Evolutionary conservation across 2,888 invertebrate genomes (phyloP).

Genomic region (Synanthedon formicaeformis): DNA sequence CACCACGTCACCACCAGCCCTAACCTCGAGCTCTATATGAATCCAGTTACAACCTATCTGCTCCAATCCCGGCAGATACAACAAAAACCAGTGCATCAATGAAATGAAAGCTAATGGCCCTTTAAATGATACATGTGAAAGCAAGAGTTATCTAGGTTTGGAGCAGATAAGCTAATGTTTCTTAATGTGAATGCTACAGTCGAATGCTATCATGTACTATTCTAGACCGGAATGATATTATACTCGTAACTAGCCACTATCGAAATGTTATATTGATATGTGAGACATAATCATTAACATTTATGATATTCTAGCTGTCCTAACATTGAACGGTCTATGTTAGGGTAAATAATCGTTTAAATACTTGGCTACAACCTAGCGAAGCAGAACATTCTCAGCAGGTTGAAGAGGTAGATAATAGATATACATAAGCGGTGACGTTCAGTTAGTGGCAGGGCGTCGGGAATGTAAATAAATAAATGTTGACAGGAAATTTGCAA

Average conservation of each 20-base stretch:
- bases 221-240: background rate
- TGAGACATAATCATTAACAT: too few species aligned
- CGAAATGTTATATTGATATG: too few species aligned
- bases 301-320: constrained; percentile 7
- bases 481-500: constrained; percentile 32
- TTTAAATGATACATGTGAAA: background rate
- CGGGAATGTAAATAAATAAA: constrained; percentile 48
- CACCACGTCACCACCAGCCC: constrained; percentile 67
- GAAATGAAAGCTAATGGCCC: background rate
- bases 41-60: constrained; percentile 38
- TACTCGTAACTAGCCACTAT: background rate
- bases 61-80: constrained; percentile 28
- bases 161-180: constrained; percentile 53
- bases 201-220: background rate
- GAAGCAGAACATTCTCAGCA: constrained; percentile 69
- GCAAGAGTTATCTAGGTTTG: constrained; percentile 18
- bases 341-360: background rate
- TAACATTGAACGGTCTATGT: background rate
- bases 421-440: constrained; percentile 52
- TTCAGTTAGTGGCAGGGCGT: constrained; percentile 69
- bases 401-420: constrained; percentile 43
- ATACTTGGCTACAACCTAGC: constrained; percentile 33
- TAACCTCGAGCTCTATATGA: constrained; percentile 34
- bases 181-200: background rate
- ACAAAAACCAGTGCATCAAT: background rate